Percentiles rank a stretch among this genome's conserved stretches.
These are phyloP conservation scores for Arrhopalites spinosus DNA, from an alignment of 2,888 invertebrate species.

Conservation along the genomic window DNA sequence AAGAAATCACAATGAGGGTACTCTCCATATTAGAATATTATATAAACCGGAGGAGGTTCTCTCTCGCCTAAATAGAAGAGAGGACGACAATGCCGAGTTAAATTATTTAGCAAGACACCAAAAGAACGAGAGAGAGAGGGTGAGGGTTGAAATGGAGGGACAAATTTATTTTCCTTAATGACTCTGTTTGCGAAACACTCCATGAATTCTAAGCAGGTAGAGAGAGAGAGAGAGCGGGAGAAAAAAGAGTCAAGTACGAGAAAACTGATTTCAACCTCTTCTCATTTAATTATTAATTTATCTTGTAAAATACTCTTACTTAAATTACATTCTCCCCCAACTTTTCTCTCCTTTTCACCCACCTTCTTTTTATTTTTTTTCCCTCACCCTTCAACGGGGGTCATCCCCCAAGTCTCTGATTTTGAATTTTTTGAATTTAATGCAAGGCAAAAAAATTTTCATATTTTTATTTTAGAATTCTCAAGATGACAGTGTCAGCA, in stretches of 20 bases:
- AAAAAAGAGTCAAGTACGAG: not conserved
- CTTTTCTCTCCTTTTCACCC: not conserved
- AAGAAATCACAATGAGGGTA: too few species aligned
- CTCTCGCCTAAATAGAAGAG: not conserved
- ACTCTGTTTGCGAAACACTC: constrained; percentile 27
- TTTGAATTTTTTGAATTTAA: too few species aligned
- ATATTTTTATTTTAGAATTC: too few species aligned
- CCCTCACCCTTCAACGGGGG: not conserved
- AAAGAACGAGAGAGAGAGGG: constrained; percentile 8
- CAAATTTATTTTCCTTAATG: constrained; percentile 25
- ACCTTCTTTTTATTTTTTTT: not conserved
- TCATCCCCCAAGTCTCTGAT: not conserved
- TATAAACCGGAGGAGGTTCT: too few species aligned
- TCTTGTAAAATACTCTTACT: not conserved
- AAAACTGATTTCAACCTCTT: not conserved
- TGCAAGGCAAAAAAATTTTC: too few species aligned
- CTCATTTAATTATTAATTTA: constrained; percentile 5
- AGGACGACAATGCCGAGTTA: not conserved
- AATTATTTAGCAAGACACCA: not conserved
- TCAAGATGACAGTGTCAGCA: too few species aligned
- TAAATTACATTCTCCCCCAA: not conserved
- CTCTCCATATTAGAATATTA: too few species aligned
- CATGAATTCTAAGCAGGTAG: constrained; percentile 29
- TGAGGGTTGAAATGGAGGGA: constrained; percentile 9
- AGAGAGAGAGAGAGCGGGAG: not conserved